A percentile compares a stretch with the other conserved stretches of the same genome.
Conservation (phyloP, 2,113 vertebrate species). For the Dryoscopus gambensis region DNA sequence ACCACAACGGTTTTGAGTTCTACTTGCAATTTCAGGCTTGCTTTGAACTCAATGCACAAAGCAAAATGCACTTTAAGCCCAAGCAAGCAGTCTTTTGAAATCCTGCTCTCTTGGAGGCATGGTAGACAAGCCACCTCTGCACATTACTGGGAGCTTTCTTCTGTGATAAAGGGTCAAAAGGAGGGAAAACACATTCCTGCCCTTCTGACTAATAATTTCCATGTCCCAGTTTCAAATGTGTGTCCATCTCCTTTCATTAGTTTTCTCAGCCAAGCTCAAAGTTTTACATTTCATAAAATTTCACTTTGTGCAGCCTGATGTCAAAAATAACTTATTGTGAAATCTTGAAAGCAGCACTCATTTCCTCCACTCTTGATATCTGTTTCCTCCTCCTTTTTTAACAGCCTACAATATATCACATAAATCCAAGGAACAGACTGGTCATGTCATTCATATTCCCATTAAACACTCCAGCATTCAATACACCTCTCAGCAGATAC, state of each 20-base stretch:
- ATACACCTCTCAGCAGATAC: background rate
- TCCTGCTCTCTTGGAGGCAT: background rate
- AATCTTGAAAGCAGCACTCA: background rate
- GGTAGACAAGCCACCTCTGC: background rate
- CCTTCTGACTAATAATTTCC: background rate
- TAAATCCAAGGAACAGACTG: background rate
- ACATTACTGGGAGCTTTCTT: background rate
- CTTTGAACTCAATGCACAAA: constrained; percentile 38
- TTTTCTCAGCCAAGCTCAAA: background rate
- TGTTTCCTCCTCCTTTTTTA: constrained; percentile 19
- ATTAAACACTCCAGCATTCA: constrained; percentile 31
- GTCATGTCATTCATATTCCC: background rate
- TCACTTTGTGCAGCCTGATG: background rate
- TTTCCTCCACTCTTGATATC: background rate
- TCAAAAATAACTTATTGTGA: constrained; percentile 12
- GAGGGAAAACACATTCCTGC: background rate
- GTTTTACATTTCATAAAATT: background rate
- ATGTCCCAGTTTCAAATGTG: background rate
- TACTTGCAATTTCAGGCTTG: constrained; percentile 38
- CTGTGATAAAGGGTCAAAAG: background rate
- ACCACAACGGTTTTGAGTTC: constrained; percentile 6
- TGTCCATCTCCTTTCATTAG: background rate
- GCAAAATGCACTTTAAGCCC: constrained; percentile 41
- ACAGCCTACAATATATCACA: background rate
- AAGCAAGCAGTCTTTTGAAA: constrained; percentile 19